A percentile compares a stretch with the other conserved stretches of the same genome.
phyloP scores from a whole-genome alignment of 1,140 invertebrate species.

The Gyrodactylus bullatarudis region DNA sequence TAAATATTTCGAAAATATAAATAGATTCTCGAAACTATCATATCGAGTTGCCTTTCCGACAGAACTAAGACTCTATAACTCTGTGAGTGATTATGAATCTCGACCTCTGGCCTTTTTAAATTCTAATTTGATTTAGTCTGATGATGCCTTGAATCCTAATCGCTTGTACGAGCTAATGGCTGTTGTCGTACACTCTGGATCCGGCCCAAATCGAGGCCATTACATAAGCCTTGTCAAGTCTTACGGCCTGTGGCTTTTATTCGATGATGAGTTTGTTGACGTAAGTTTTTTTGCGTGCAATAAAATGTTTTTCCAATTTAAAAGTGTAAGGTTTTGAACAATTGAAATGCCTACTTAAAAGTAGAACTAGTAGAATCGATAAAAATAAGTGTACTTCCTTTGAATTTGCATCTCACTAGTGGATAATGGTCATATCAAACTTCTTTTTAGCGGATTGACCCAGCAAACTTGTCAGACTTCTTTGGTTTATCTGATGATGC shows the following conservation, averaged over 20 bases:
- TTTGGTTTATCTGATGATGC: constrained; percentile 88
- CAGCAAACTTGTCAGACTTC: constrained; percentile 90
- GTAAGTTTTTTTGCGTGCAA: constrained; percentile 29
- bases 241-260: constrained; percentile 88
- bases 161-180: constrained; percentile 85
- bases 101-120: background rate
- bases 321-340: background rate
- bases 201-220: constrained; percentile 84
- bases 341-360: background rate
- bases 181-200: constrained; percentile 94
- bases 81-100: constrained; percentile 29
- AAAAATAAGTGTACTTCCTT: no score
- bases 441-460: constrained; percentile 61
- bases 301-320: constrained; percentile 1
- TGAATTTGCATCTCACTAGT: background rate
- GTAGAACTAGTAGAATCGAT: no score
- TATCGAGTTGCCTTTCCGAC: constrained; percentile 91
- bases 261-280: constrained; percentile 98
- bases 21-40: constrained; percentile 87
- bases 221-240: constrained; percentile 99
- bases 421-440: background rate
- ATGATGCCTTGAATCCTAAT: constrained; percentile 84
- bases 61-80: constrained; percentile 82
- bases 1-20: constrained; percentile 95
- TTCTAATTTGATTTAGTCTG: constrained; percentile 31